Base-by-base conservation (phyloP, 2,797 vertebrate genomes). In the Phataginus tetradactyla region DNA sequence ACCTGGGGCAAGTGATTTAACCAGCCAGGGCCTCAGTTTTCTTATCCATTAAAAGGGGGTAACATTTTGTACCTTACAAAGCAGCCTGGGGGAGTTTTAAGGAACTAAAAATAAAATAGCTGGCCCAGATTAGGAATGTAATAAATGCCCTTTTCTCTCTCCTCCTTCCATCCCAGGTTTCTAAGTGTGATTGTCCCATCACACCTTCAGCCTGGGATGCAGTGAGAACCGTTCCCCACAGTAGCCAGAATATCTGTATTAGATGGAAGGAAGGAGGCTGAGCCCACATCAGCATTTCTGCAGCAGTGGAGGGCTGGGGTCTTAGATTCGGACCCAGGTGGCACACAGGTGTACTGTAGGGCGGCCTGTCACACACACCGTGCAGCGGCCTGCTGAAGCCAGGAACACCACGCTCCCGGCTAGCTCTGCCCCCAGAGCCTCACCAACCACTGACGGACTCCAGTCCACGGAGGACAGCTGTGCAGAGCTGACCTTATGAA, bases 391-490 rank as follows among this genome's bases (percentile, higher is more conserved):
- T 77, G 23, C 27, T 25, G 1, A 2, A 12, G 78, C 78, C 17
- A 5, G 61, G 21, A 34, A 10, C 20, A 55, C 15, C 0, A 0
- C 1, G 2, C 25, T 37, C 39, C 12, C 5, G 9, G 42, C 29
- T 45, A n/a, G 10, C 51, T 17, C 42, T 75, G 59, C 69, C 34
- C n/a, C 20, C 55, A 25, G 1, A 34, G 57, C 68, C 45, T 55
- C n/a, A 32, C 55, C 17, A 1, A 59, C 11, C 4, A 32, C 27
- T n/a, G 34, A 18, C 13, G 42, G 32, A 3, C 3, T 27, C 57
- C 27, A 14, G 49, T 3, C 42, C 64, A 27, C 37, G 29, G 18
- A 6, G 20, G 0, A 4, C 34, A 32, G 39, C 77, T 64, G 53
- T 63, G 10, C 11, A 34, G 34, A 66, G 25, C 2, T 20, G 66